These are phyloP conservation scores for Drosophila limbata DNA, from an alignment of 2,888 invertebrate species.

Conservation along the genomic window DNA sequence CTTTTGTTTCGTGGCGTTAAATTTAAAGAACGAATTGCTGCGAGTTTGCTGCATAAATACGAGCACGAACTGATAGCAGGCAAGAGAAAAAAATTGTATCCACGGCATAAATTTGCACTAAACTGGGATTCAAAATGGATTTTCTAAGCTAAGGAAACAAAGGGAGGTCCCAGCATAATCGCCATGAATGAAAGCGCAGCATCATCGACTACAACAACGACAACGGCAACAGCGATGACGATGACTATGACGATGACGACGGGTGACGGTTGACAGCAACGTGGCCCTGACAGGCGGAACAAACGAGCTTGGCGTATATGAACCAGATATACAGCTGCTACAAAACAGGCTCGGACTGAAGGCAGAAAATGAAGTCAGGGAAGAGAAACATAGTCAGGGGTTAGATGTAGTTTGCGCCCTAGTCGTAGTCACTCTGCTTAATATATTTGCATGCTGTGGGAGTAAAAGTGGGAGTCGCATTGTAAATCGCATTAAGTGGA, in stretches of 20 bases:
- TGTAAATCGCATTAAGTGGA: conserved; percentile 82
- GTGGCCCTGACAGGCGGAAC: conserved; percentile 73
- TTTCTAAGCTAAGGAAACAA: conserved; percentile 74
- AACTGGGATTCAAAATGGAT: conserved; percentile 80
- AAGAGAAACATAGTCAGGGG: background rate
- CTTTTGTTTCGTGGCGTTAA: conserved; percentile 61
- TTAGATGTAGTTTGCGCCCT: conserved; percentile 40
- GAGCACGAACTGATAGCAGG: conserved; percentile 13
- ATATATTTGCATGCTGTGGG: conserved; percentile 61
- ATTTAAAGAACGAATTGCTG: conserved; percentile 64
- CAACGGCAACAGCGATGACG: conserved; percentile 49
- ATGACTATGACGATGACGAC: conserved; percentile 35
- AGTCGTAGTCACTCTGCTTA: conserved; percentile 49
- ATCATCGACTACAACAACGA: conserved; percentile 61
- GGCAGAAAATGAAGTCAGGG: background rate
- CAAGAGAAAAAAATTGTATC: conserved; percentile 22
- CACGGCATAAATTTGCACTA: conserved; percentile 80
- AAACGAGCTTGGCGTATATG: conserved; percentile 70
- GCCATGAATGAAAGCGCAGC: conserved; percentile 79
- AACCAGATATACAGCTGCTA: conserved; percentile 49
- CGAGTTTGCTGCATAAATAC: conserved; percentile 54
- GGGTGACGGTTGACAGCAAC: conserved; percentile 65
- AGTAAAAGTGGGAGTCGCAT: conserved; percentile 41
- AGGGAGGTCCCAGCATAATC: conserved; percentile 72
- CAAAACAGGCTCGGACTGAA: conserved; percentile 11